Base-by-base conservation (phyloP, 1,140 invertebrate genomes). In the Callitettix versicolor region DNA sequence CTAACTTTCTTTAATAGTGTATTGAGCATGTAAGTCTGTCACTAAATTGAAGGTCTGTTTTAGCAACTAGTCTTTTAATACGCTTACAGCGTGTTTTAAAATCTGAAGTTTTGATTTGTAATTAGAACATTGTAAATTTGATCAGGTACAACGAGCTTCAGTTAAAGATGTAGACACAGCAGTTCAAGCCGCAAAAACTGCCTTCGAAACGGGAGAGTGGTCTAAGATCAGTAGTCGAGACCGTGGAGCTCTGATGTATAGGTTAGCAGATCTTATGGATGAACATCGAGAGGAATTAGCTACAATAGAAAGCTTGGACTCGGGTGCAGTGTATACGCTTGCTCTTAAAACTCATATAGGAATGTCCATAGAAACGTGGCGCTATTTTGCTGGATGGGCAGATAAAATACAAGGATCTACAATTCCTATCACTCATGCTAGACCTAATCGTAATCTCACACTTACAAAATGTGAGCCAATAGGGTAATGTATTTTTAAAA, bases 351-450 rank as follows among this genome's bases (percentile, higher is more conserved):
- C 94, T 0, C 94, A 94, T 66, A 71, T 95, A 6, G 91, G 91
- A 20, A 95, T 95, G 90, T 91, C 88, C 1, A 92, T 95, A 40
- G 90, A 94, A 61, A 91, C 88, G 0, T 94, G 88, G 88, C 72
- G 86, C 11, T 95, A 94, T 64, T 94, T 91, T 69, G 89, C 92
- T 14, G 92, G 94, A 2, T 96, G 90, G 87, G 85, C 89, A 43
- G 93, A 96, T 69, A 98, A 98, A 68, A 91, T 93, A 38, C 84
- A 91, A 64, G 95, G 95, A 0, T 78, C 84, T 54, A 94, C 90
- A 0, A 90, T 98, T 56, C 93, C 93, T 42, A 90, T 86, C 63
- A 86, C 73, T 57, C 86, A 86, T 43, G 91, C 93, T 0, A 72
- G 93, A 53, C 94, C 94, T 1, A 96, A 94, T 66, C 81, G 81